Percentiles rank a stretch among this genome's conserved stretches.
Conservation (phyloP, 2,888 invertebrate species). For the Metalampra italica region DNA sequence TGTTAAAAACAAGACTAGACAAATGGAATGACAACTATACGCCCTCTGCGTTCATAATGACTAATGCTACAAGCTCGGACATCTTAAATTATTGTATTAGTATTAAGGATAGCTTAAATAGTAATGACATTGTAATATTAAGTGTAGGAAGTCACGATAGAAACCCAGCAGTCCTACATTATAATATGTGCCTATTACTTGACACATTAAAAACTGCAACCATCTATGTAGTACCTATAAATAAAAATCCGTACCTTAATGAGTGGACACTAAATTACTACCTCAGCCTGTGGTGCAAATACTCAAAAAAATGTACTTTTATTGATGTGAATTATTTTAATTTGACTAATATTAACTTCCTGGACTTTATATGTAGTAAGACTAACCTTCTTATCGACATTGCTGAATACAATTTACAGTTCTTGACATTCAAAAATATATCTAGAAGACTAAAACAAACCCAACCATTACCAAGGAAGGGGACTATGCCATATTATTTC, state of each 20-base stretch:
- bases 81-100: not conserved
- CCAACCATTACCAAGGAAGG: not conserved
- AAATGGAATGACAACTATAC: slow-evolving; percentile 1
- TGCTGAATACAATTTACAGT: not conserved
- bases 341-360: not conserved
- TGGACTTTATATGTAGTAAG: not conserved
- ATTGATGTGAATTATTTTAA: not conserved
- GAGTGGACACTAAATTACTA: not conserved
- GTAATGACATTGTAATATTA: not conserved
- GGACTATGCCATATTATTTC: too few species aligned
- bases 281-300: not conserved
- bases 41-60: not conserved
- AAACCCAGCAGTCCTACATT: not conserved
- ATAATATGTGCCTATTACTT: not conserved
- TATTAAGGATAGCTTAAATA: not conserved
- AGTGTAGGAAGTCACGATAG: not conserved
- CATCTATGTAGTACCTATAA: not conserved
- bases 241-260: not conserved
- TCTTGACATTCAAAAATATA: too few species aligned
- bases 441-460: not conserved
- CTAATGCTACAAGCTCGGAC: not conserved
- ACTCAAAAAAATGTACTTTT: slow-evolving; percentile 1
- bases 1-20: not conserved
- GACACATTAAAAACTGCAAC: not conserved
- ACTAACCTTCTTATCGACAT: not conserved